Evolutionary conservation across 2,113 vertebrate species (phyloP).

Genomic region (Hemichromis elongatus): DNA sequence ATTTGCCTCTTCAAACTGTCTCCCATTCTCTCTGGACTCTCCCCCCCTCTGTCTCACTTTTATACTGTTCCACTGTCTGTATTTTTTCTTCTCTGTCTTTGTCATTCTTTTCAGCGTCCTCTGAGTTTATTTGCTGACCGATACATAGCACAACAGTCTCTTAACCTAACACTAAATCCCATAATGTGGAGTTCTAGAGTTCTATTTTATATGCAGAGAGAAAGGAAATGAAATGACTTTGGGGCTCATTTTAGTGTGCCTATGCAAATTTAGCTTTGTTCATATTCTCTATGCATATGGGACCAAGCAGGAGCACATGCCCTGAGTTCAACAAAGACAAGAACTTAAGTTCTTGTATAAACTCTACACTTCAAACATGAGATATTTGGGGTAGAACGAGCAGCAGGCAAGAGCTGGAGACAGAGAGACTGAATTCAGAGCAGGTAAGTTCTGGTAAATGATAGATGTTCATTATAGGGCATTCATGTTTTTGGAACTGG

Average conservation of each 20-base stretch:
- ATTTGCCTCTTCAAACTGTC: conserved; percentile 48
- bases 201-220: not conserved
- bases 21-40: conserved; percentile 28
- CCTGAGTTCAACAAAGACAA: not conserved
- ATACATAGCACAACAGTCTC: not conserved
- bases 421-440: not conserved
- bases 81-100: not conserved
- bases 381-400: not conserved
- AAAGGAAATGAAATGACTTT: not conserved
- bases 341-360: not conserved
- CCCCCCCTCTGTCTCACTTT: not conserved
- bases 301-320: not conserved
- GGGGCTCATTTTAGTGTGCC: not conserved
- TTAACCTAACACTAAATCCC: not conserved
- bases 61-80: not conserved
- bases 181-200: not conserved
- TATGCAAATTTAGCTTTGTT: conserved; percentile 18
- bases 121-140: not conserved
- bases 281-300: not conserved
- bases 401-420: not conserved
- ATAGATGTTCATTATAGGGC: not conserved
- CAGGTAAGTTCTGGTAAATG: not conserved
- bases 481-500: conserved; percentile 7
- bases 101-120: not conserved
- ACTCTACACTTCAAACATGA: not conserved